Base-by-base conservation (phyloP, 2,888 invertebrate species). In the Thereva nobilitata region DNA sequence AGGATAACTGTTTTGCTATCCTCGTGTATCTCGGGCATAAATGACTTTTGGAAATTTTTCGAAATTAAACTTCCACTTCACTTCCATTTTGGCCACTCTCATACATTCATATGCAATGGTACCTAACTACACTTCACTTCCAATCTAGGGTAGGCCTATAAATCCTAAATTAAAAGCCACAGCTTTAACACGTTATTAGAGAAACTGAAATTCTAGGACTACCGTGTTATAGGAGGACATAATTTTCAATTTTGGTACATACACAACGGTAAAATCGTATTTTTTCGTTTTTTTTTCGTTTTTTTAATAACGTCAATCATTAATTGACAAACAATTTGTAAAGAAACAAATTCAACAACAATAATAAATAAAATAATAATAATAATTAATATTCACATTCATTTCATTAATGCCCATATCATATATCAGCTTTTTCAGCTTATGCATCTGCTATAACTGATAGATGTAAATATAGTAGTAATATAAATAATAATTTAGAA, bases 401-500 rank as follows among this genome's bases (percentile, higher is more conserved):
- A 35, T 35, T 35, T 52, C 56, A 57, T 64, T 49, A 64, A 47
- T 45, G 42, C 65, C 45, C 53, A 44, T 53, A 41, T 38, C n/a
- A 10, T 10, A 67, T 49, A 53, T 53, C 40, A 53, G 42, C 61
- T 47, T 42, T n/a, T 44, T 59, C 64, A 50, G 55, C 61, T 59
- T 53, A 35, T 50, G 57, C 57, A 53, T 44, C 23, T 37, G 10
- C 34, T 23, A 3, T 52, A 38, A 42, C 5, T 65, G 47, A 49
- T 65, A 56, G 50, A 7, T 12, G 50, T 44, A 10, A 44, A 12
- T 10, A 63, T 35, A 42, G 37, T 49, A 66, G 41, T 64, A 53
- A 42, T 45, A 12, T 47, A 37, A 47, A 12, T 61, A 50, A 9
- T 12, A 61, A 35, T 12, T 8, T 5, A 5, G 35, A 52, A 52